These are phyloP conservation scores for Argya squamiceps DNA, from an alignment of 2,797 vertebrate species.

Conservation along the genomic window DNA sequence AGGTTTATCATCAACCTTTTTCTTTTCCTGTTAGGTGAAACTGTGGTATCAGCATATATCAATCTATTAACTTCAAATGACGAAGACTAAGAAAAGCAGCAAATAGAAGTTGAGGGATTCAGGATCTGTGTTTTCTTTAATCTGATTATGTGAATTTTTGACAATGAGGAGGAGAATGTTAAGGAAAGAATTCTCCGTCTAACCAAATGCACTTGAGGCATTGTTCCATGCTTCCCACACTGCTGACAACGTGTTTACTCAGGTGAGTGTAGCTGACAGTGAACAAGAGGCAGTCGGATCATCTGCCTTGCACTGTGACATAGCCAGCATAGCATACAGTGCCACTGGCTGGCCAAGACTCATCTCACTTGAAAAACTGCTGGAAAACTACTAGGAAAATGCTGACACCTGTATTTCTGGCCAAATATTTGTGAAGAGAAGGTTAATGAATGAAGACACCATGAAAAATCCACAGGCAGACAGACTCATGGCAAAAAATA, in stretches of 20 bases:
- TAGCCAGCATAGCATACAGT: fast-evolving
- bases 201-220: background rate
- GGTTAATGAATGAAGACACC: background rate
- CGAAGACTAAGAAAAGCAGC: background rate
- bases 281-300: fast-evolving
- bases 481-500: fast-evolving
- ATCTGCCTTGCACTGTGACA: background rate
- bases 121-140: background rate
- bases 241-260: background rate
- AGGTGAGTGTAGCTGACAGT: background rate
- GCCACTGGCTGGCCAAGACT: background rate
- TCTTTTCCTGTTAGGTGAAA: background rate
- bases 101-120: background rate
- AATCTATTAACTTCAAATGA: background rate
- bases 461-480: background rate
- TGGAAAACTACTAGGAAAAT: background rate
- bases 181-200: background rate
- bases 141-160: background rate
- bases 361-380: background rate
- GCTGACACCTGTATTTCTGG: background rate
- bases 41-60: background rate
- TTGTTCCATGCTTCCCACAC: background rate
- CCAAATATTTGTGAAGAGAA: background rate
- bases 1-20: background rate
- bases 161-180: background rate